These are phyloP conservation scores for Tetanocera ferruginea DNA, from an alignment of 2,888 invertebrate genomes.

Conservation along the genomic window DNA sequence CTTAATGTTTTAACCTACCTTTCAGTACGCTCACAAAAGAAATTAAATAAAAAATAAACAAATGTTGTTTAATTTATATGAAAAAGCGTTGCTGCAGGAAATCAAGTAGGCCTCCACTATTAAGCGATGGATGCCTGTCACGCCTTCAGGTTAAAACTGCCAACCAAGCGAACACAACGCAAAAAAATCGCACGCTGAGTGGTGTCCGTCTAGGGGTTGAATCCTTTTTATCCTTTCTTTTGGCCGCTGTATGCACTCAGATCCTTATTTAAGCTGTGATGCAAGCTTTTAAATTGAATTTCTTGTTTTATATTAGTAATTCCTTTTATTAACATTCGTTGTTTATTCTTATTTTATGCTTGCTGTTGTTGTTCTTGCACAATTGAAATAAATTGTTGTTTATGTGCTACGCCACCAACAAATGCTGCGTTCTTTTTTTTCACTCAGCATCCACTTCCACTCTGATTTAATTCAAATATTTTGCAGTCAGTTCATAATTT, in stretches of 20 bases:
- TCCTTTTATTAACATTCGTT: not conserved
- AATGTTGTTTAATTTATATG: not conserved
- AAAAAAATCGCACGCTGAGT: not conserved
- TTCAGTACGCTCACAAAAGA: slow-evolving; percentile 22
- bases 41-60: slow-evolving; percentile 22
- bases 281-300: too few relatives aligned
- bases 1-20: not conserved
- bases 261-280: too few relatives aligned
- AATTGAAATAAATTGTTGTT: too few relatives aligned
- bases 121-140: not conserved
- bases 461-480: not conserved
- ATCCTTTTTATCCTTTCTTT: too few relatives aligned
- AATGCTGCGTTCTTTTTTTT: too few relatives aligned
- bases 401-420: not conserved
- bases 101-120: not conserved
- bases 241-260: too few relatives aligned
- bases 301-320: too few relatives aligned
- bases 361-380: not conserved
- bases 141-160: not conserved
- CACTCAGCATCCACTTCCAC: not conserved
- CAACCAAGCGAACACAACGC: not conserved
- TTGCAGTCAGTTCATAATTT: not conserved
- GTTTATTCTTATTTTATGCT: not conserved
- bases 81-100: not conserved
- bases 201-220: not conserved